Evolutionary conservation across 2,113 vertebrate genomes (phyloP), one percentile per base, ranked within the genome.

Genomic region (Trichomycterus rosablanca): DNA sequence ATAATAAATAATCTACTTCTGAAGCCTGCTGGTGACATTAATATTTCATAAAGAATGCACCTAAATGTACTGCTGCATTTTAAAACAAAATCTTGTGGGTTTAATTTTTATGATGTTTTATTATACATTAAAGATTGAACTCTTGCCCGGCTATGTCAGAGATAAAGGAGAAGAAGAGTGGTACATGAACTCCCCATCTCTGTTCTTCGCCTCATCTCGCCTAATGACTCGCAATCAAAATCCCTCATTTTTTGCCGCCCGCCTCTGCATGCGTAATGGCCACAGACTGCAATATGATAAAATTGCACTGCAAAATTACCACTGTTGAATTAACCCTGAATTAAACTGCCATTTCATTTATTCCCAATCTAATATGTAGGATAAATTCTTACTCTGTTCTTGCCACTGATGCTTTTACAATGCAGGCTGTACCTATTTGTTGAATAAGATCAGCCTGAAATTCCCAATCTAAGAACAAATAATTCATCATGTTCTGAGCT

Each of bases 1-100:
- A 63, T 66, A 63, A 76, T 81, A 81, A 82, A 82, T 82, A 80
- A 78, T 79, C 78, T 71, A 72, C 63, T 61, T 72, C 69, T 43
- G 62, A 76, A 69, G 68, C 67, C 74, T 71, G 63, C 69, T 61
- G 51, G 59, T 30, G 45, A 58, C 66, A 81, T 82, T 44, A 71
- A 80, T 80, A 72, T 83, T 81, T 84, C 76, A 84, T 79, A 44
- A 45, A 37, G 62, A 69, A 75, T 59, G 67, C 74, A 76, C 61
- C 77, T 74, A 74, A 76, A 72, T 71, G 63, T 75, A 69, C 70
- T 70, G 43, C 68, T 66, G 69, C 71, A 76, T 80, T 74, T 75
- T 72, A 53, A 80, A 77, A 76, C 60, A 73, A 75, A 70, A 72
- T 72, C 70, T 63, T 56, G 58, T 54, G 59, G 68, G 60, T 76